Conservation (phyloP, 2,113 vertebrate genomes). For the Mesoclemmys tuberculata region DNA sequence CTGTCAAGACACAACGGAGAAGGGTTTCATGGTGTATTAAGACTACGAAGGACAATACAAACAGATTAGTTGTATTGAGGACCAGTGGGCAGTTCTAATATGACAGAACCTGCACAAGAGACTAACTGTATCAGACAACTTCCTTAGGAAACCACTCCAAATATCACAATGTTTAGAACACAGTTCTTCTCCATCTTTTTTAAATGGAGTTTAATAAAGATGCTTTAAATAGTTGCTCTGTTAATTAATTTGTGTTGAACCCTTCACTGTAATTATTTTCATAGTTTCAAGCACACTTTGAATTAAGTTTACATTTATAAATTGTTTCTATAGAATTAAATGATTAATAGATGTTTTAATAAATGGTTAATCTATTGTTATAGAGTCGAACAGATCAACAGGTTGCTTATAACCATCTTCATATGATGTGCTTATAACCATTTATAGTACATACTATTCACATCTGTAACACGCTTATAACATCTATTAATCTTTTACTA, state of each 20-base stretch:
- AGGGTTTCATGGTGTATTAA: not conserved
- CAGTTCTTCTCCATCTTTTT: not conserved
- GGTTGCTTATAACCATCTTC: not conserved
- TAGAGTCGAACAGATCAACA: not conserved
- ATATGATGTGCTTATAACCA: not conserved
- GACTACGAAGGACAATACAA: not conserved
- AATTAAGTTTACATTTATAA: not conserved
- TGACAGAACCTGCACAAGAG: not conserved
- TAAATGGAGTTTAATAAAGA: not conserved
- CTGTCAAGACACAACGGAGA: not conserved
- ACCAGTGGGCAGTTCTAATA: not conserved
- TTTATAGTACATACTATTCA: not conserved
- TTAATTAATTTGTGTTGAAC: not conserved
- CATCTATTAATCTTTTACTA: not conserved
- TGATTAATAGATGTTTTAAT: not conserved
- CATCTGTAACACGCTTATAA: not conserved
- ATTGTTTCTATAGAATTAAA: not conserved
- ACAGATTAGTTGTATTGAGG: not conserved
- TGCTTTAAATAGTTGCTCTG: not conserved
- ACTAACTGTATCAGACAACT: rapidly evolving
- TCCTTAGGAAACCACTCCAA: not conserved
- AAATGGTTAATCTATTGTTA: not conserved
- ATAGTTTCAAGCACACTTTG: not conserved
- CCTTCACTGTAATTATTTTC: not conserved
- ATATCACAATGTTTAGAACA: not conserved